Base-by-base conservation (phyloP, 1,140 invertebrate genomes). In the Procambarus virginalis region DNA sequence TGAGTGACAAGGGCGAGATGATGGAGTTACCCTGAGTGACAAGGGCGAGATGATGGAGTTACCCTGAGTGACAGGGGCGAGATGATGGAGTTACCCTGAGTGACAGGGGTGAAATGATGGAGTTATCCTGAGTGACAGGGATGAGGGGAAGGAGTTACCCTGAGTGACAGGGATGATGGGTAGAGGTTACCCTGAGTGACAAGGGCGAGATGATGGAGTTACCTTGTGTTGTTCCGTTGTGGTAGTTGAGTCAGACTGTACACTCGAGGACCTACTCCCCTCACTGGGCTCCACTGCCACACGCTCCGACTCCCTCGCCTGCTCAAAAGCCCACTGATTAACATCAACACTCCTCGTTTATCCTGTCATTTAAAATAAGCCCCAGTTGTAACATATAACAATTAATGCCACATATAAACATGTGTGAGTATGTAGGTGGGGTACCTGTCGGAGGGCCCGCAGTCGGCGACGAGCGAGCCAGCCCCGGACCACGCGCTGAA, bases 401-500 rank as follows among this genome's bases (percentile, higher is more conserved):
- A 55, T 55, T 12, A 34, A 55, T 55, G 51, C 51, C 34, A 34
- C 34, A 34, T 34, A 34, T 34, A 34, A 34, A 34, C 34, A 12
- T 55, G 51, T 55, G 51, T 64, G 10, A 17, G 60, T 17, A 64
- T 17, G 17, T 4, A 64, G 20, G 60, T 64, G 60, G 12, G 5
- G 20, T 84, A 84, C 82, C 82, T 68, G 60, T 22, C 46, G 14
- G n/a, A 84, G 45, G 2, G 20, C 5, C 9, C 48, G 17, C 2
- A 84, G 58, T 17, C 49, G 14, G 2, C 64, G 20, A 10, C 86
- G 77, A 2, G 77, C 86, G 1, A 87, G 22, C 58, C 78, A 87
- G 6, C 86, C 86, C 4, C 86, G 78, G 5, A 80, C 78, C n/a
- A 55, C 22, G 9, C 60, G 60, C 22, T 87, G 86, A 3, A 87